phyloP scores from a whole-genome alignment of 2,113 vertebrate genomes.

The Mionectes macconnelli region DNA sequence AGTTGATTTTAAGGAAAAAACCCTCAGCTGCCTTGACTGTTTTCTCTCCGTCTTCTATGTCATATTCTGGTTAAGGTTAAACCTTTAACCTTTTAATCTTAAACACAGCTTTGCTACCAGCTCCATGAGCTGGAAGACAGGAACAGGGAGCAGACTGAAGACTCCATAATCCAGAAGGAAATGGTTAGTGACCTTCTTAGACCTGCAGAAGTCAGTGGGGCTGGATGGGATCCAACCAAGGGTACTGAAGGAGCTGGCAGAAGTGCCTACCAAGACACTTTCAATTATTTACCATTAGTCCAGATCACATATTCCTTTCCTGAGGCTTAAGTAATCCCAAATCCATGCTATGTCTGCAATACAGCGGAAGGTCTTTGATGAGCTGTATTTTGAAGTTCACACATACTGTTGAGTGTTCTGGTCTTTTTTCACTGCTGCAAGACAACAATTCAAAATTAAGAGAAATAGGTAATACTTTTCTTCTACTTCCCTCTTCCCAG shows the following conservation, averaged over 20 bases:
- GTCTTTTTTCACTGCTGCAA: conserved; percentile 23
- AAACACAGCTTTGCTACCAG: too few relatives aligned
- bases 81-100: not conserved
- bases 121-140: too few relatives aligned
- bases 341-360: not conserved
- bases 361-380: not conserved
- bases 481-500: not conserved
- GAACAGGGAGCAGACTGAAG: too few relatives aligned
- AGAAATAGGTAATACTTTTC: not conserved
- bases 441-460: conserved; percentile 24
- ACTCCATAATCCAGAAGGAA: too few relatives aligned
- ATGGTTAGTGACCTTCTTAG: too few relatives aligned
- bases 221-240: too few relatives aligned
- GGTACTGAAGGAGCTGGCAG: too few relatives aligned
- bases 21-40: not conserved
- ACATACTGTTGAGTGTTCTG: too few relatives aligned
- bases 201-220: too few relatives aligned
- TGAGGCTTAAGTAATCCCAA: not conserved
- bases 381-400: not conserved
- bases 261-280: too few relatives aligned
- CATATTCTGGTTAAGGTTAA: not conserved
- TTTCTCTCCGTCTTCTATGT: not conserved
- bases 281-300: too few relatives aligned
- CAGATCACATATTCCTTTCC: not conserved
- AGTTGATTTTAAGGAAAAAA: not conserved